Evolutionary conservation across 1,140 invertebrate genomes (phyloP).

Genomic region (Agraylea sexmaculata): DNA sequence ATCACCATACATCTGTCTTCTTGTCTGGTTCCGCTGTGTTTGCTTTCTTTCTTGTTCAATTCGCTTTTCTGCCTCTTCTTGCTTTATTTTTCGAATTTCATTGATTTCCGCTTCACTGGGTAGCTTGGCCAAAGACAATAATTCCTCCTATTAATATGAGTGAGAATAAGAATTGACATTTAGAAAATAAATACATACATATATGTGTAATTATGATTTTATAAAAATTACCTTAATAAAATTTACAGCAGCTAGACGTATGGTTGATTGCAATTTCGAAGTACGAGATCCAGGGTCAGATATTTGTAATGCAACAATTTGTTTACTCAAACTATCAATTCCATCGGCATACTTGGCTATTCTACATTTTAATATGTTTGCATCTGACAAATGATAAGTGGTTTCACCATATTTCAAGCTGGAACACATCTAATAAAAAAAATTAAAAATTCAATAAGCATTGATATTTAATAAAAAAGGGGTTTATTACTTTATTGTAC

Average conservation of each 20-base stretch:
- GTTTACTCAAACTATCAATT: constrained; percentile 74
- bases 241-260: constrained; percentile 46
- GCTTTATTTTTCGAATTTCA: constrained; percentile 29
- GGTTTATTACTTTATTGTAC: constrained; percentile 69
- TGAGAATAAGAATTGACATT: constrained; percentile 3
- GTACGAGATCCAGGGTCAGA: constrained; percentile 46
- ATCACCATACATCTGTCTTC: constrained; percentile 11
- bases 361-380: constrained; percentile 66
- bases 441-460: constrained; percentile 9
- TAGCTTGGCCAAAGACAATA: constrained; percentile 31
- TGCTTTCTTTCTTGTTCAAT: constrained; percentile 30
- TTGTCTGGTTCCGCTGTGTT: constrained; percentile 23
- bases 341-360: constrained; percentile 78
- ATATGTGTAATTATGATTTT: constrained; percentile 44
- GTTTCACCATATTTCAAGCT: constrained; percentile 69
- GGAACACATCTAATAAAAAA: constrained; percentile 45
- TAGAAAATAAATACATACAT: constrained; percentile 1
- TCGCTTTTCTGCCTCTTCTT: constrained; percentile 33
- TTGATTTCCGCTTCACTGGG: constrained; percentile 37
- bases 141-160: constrained; percentile 27
- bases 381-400: constrained; percentile 71
- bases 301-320: constrained; percentile 56
- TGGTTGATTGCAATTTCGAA: constrained; percentile 45
- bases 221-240: constrained; percentile 48
- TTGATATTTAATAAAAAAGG: constrained; percentile 4